A percentile compares a stretch with the other conserved stretches of the same genome.
Conservation (phyloP, 1,140 invertebrate genomes). For the Ruditapes philippinarum region DNA sequence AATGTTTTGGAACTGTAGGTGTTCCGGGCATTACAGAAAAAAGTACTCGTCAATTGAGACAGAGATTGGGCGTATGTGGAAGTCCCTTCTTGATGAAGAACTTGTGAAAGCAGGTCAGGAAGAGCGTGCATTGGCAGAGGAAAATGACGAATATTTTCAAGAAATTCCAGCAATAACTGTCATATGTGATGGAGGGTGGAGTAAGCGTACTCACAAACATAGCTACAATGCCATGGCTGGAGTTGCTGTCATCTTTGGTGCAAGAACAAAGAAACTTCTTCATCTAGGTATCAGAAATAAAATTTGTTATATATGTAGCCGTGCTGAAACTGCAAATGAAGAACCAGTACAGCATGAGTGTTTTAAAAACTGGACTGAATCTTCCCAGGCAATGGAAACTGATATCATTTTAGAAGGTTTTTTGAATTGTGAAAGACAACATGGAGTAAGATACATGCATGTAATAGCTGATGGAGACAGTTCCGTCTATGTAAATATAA, state of each 20-base stretch:
- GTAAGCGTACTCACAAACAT: constrained; percentile 58
- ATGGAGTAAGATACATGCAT: constrained; percentile 83
- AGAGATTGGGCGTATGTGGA: too few species aligned
- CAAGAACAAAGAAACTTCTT: constrained; percentile 61
- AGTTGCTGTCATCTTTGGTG: constrained; percentile 82
- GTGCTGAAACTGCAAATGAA: background rate
- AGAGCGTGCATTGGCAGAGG: constrained; percentile 46
- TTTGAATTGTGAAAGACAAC: constrained; percentile 77
- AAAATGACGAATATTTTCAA: constrained; percentile 25
- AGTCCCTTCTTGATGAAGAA: too few species aligned
- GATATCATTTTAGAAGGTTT: constrained; percentile 86
- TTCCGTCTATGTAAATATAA: constrained; percentile 82
- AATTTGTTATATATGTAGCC: constrained; percentile 76
- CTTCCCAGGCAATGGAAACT: constrained; percentile 83
- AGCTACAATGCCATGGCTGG: constrained; percentile 69
- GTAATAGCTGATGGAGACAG: constrained; percentile 74
- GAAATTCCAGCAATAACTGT: constrained; percentile 60
- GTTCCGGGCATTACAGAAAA: background rate
- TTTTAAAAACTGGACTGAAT: constrained; percentile 82
- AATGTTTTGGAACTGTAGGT: constrained; percentile 32
- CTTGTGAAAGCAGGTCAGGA: too few species aligned
- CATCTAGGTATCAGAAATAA: constrained; percentile 60
- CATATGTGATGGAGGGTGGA: constrained; percentile 65
- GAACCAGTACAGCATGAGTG: constrained; percentile 30
- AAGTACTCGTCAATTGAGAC: too few species aligned